Base-by-base conservation (phyloP, 2,888 invertebrate genomes). In the Thelaira solivaga region DNA sequence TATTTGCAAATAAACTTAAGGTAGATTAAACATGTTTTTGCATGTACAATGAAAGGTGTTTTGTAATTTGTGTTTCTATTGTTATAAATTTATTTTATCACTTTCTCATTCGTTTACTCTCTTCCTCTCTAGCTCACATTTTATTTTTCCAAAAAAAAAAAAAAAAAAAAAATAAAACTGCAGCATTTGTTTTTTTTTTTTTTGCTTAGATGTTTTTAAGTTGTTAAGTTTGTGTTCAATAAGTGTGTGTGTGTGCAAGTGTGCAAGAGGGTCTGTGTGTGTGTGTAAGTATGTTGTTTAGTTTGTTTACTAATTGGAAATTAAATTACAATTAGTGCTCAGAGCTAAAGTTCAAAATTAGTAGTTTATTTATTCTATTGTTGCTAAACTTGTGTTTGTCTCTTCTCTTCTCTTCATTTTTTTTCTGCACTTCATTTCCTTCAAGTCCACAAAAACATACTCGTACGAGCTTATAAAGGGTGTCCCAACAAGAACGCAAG, bases 301-400 rank as follows among this genome's bases (percentile, higher is more conserved):
- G 86, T 85, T 86, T 85, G 86, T 86, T 86, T 86, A 85, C 86
- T 87, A 86, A 86, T 86, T 86, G 86, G 85, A 86, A 86, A 86
- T 86, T 86, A 86, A 86, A 86, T 86, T 86, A 87, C 87, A 86
- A 87, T 86, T 86, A 86, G 85, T 85, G 85, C 85, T 83, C 81
- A 77, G 72, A 81, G 82, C 82, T 67, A 82, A 82, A 83, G 81
- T 83, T 84, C 82, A 81, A 82, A 67, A 83, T 86, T 83, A 82
- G 83, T 74, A 57, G 72, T 72, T 64, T 64, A 72, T 72, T 64
- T 57, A 47, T 72, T 55, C 72, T 64, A 72, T 72, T 72, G 72
- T 64, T 72, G 45, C 22, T 11, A 51, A 41, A 61, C 39, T 59
- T 43, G 49, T 59, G 13, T 24, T n/a, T 11, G 43, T 39, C 45